Evolutionary conservation across 2,113 vertebrate genomes (phyloP).

Genomic region (Antechinus flavipes): DNA sequence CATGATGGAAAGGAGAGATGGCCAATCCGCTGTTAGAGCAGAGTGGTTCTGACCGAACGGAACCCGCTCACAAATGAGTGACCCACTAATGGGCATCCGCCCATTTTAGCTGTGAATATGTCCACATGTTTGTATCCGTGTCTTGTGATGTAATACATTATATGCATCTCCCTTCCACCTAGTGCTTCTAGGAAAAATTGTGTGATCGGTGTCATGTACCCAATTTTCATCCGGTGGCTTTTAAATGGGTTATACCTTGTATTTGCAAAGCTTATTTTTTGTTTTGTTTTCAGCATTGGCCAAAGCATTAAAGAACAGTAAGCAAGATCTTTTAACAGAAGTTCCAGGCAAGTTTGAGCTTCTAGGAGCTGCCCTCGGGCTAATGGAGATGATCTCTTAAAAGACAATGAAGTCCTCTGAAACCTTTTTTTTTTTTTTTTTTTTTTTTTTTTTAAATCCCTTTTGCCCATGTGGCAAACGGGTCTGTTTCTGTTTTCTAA

Average conservation of each 20-base stretch:
- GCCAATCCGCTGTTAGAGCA: neutral
- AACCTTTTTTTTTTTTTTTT: conserved; percentile 35
- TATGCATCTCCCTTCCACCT: neutral
- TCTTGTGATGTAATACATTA: neutral
- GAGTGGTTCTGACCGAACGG: neutral
- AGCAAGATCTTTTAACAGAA: neutral
- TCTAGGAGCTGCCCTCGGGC: fast-evolving
- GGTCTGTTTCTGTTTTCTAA: conserved; percentile 19
- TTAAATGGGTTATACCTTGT: neutral
- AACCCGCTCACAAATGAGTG: neutral
- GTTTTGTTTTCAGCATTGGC: conserved; percentile 43
- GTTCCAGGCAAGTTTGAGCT: neutral
- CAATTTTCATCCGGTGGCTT: neutral
- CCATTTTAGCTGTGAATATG: neutral
- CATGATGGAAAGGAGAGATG: conserved; percentile 8
- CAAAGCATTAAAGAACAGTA: conserved; percentile 2
- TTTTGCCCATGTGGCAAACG: conserved; percentile 60
- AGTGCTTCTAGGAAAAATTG: neutral
- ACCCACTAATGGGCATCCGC: neutral
- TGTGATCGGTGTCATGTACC: neutral
- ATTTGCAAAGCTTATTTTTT: neutral
- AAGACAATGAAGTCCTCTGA: conserved; percentile 26
- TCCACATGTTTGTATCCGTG: neutral
- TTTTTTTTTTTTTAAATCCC: conserved; percentile 51
- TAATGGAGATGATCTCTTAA: neutral